Evolutionary conservation across 2,888 invertebrate species (phyloP).

Genomic region (Junonia oenone): DNA sequence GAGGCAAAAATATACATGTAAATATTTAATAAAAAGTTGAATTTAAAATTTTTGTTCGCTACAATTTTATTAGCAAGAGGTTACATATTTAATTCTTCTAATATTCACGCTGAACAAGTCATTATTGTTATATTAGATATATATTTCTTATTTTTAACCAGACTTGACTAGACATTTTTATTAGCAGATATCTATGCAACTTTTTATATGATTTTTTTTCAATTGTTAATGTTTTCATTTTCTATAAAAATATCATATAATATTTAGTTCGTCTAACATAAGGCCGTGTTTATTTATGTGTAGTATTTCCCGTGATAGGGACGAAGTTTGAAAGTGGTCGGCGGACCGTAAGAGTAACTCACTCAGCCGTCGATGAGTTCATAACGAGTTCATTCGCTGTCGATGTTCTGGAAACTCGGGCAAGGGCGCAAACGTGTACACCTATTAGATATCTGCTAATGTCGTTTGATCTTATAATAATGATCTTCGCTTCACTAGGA

Average conservation of each 20-base stretch:
- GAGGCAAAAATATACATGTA: too few relatives aligned
- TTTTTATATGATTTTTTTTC: too few relatives aligned
- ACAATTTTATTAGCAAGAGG: too few relatives aligned
- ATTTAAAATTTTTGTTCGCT: too few relatives aligned
- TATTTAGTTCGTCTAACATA: constrained; percentile 4
- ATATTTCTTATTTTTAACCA: too few relatives aligned
- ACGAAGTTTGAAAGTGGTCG: constrained; percentile 62
- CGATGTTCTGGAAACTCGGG: constrained; percentile 68
- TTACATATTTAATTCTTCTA: too few relatives aligned
- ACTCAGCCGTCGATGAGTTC: constrained; percentile 53
- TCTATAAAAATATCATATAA: background rate
- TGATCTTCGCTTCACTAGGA: background rate
- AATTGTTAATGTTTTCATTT: too few relatives aligned
- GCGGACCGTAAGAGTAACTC: constrained; percentile 56
- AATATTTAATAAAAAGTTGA: too few relatives aligned
- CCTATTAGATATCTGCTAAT: constrained; percentile 6
- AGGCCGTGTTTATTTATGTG: constrained; percentile 29
- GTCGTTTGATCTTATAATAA: constrained; percentile 4
- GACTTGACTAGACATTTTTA: too few relatives aligned
- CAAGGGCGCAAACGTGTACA: constrained; percentile 50
- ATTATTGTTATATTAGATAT: too few relatives aligned
- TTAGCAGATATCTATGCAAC: too few relatives aligned
- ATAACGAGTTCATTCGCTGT: constrained; percentile 55
- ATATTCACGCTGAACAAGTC: too few relatives aligned
- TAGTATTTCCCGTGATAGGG: constrained; percentile 35